A percentile compares a stretch with the other conserved stretches of the same genome.
phyloP scores from a whole-genome alignment of 2,888 invertebrate species.

The Myopa tessellatipennis region DNA sequence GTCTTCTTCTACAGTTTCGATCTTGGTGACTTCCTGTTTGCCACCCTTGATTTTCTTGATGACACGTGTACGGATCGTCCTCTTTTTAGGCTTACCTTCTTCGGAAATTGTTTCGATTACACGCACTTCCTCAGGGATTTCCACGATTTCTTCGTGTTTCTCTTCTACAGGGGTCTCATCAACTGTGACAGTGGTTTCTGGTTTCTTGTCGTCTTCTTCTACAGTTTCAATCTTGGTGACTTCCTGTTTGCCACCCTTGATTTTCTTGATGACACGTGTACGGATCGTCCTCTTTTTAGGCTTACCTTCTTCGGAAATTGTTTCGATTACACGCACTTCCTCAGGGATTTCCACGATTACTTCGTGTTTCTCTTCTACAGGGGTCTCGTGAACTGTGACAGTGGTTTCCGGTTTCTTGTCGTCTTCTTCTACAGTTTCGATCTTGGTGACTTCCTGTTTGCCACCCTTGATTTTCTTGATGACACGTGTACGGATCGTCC shows the following conservation, averaged over 20 bases:
- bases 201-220: constrained; percentile 24
- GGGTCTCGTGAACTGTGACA: constrained; percentile 12
- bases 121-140: constrained; percentile 12
- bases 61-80: not conserved
- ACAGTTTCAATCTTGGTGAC: constrained; percentile 20
- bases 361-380: constrained; percentile 4
- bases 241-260: constrained; percentile 9
- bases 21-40: constrained; percentile 14
- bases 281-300: constrained; percentile 12
- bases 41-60: constrained; percentile 20
- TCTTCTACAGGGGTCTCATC: constrained; percentile 6
- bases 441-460: constrained; percentile 13
- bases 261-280: constrained; percentile 14
- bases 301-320: constrained; percentile 8
- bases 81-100: constrained; percentile 18
- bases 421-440: constrained; percentile 24
- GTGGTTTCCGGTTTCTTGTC: constrained; percentile 16
- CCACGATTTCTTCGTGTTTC: not conserved
- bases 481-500: not conserved
- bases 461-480: constrained; percentile 15
- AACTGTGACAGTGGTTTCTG: constrained; percentile 17
- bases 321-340: constrained; percentile 10
- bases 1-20: constrained; percentile 22
- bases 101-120: constrained; percentile 12
- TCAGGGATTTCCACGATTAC: not conserved